Base-by-base conservation (phyloP, 2,113 vertebrate genomes). In the Tragelaphus imberbis region DNA sequence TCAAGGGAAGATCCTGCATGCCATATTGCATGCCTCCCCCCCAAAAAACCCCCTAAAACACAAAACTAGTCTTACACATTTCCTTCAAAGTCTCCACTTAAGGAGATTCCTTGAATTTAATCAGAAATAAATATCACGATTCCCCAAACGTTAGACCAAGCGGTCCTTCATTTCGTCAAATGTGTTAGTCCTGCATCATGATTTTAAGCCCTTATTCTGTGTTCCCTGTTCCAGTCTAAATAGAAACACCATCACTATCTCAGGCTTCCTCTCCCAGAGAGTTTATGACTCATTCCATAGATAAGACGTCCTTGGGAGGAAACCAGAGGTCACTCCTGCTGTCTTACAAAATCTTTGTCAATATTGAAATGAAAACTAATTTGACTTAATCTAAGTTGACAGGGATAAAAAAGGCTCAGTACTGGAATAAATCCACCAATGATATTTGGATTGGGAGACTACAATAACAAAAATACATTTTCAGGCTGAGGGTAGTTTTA, bases 311-410 rank as follows among this genome's bases (percentile, higher is more conserved):
- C 98, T 99, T 99, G 98, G 53, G 97, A 97, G 96, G 97, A 98
- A 98, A 98, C 92, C 95, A 97, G 97, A 98, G 98, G 98, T 98
- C 98, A 98, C 88, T 94, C 91, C 65, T 95, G 95, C 97, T 99
- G 98, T 98, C 99, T 98, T 97, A 97, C 94, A 97, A 98, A 88
- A 98, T 99, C 96, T 98, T 98, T 98, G 98, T 99, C 98, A 98
- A 95, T 98, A 98, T 98, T 98, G 98, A 99, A 99, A 99, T 99
- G 92, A 98, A 96, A 98, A 96, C 93, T 98, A 98, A 99, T 98
- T 98, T 98, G 98, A 99, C 92, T 94, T 99, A 98, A 98, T 98
- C 96, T 82, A 98, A 98, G 15, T 84, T 98, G 99, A 98, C 98
- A 98, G 93, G 94, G 44, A 81, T 85, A 63, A 98, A 98, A 98